These are phyloP conservation scores for Falco punctatus DNA, from an alignment of 2,113 vertebrate genomes.

Conservation along the genomic window DNA sequence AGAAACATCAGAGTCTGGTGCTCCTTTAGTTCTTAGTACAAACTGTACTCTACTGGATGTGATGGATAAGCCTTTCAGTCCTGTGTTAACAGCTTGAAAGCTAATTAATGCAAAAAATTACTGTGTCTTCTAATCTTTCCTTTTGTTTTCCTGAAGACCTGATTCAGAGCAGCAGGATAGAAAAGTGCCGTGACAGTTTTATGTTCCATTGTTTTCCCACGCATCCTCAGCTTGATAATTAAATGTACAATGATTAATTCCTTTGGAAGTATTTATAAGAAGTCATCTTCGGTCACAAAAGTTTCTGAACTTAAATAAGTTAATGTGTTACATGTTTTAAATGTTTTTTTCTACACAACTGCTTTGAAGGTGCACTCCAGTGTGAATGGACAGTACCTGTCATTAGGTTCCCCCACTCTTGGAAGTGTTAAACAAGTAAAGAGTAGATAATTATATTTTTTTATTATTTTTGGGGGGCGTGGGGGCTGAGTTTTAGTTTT, in stretches of 20 bases:
- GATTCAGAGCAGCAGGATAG: not conserved
- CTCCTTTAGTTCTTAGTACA: constrained; percentile 13
- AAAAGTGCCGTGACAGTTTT: not conserved
- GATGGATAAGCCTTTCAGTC: not conserved
- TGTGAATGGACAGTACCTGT: not conserved
- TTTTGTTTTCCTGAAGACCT: not conserved
- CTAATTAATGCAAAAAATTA: constrained; percentile 12
- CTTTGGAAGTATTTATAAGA: not conserved
- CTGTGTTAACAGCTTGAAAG: not conserved
- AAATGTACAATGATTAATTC: constrained; percentile 3
- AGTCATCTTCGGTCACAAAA: not conserved
- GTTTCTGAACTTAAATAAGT: not conserved
- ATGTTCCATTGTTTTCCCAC: not conserved
- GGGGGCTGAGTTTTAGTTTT: not conserved
- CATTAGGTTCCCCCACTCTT: not conserved
- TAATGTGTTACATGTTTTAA: not conserved
- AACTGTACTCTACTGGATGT: not conserved
- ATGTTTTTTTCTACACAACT: not conserved
- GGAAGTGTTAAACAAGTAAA: not conserved
- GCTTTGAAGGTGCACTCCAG: not conserved
- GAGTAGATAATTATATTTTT: not conserved
- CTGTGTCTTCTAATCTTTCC: not conserved
- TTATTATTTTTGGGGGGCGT: not conserved
- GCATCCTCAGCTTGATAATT: not conserved
- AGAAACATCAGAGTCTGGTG: not conserved